phyloP scores from a whole-genome alignment of 2,113 vertebrate genomes.

The Centropristis striata region DNA sequence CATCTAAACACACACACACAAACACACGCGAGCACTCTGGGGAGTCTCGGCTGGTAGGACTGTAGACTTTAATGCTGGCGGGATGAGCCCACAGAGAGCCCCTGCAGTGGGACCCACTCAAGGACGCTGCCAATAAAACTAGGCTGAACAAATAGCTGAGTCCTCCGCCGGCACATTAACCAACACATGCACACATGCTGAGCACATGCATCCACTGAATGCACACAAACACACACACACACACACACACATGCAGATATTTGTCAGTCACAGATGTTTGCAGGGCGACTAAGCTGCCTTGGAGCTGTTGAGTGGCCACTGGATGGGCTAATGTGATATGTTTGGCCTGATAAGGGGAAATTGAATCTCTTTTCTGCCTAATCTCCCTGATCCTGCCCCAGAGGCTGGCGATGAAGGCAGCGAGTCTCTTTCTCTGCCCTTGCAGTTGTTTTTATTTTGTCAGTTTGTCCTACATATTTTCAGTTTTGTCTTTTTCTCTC shows the following conservation, averaged over 20 bases:
- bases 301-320: conserved; percentile 67
- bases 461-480: conserved; percentile 13
- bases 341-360: conserved; percentile 51
- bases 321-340: conserved; percentile 69
- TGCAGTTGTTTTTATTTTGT: conserved; percentile 30
- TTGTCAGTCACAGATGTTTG: conserved; percentile 72
- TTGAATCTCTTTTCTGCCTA: conserved; percentile 71
- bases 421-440: conserved; percentile 45
- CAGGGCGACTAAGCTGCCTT: conserved; percentile 62
- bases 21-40: conserved; percentile 19
- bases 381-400: conserved; percentile 68
- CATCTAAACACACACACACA: conserved; percentile 10
- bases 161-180: conserved; percentile 50
- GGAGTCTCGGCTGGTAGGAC: conserved; percentile 49
- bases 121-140: conserved; percentile 64
- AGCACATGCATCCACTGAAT: conserved; percentile 13
- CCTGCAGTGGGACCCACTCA: conserved; percentile 56
- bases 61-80: conserved; percentile 55
- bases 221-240: conserved; percentile 22
- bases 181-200: conserved; percentile 15
- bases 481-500: background rate
- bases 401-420: conserved; percentile 51
- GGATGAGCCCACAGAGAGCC: conserved; percentile 61
- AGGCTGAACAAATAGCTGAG: conserved; percentile 63
- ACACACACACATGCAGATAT: conserved; percentile 44